Evolutionary conservation across 2,888 invertebrate species (phyloP).

Genomic region (Dorcus parallelipipedus): DNA sequence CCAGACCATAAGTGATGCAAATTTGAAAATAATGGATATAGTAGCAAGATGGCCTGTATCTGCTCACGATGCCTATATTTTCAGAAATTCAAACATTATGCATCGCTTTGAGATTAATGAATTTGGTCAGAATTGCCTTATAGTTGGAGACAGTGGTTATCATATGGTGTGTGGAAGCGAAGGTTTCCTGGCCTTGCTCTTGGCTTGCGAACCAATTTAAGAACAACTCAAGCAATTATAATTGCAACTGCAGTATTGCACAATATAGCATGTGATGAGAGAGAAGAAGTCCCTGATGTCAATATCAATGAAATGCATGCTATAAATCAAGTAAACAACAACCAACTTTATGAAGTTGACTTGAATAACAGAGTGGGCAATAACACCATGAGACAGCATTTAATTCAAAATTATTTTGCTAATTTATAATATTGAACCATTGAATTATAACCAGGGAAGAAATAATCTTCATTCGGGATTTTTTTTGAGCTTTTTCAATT

Average conservation of each 20-base stretch:
- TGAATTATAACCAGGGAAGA: no score
- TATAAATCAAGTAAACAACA: not conserved
- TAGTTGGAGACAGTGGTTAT: constrained; percentile 8
- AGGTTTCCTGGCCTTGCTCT: constrained; percentile 3
- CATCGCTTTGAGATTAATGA: not conserved
- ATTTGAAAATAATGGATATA: no score
- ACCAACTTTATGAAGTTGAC: no score
- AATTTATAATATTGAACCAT: no score
- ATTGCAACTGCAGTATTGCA: constrained; percentile 4
- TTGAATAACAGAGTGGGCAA: no score
- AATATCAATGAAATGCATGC: not conserved
- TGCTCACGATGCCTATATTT: constrained; percentile 9
- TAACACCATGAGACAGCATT: no score
- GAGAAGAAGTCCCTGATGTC: constrained; percentile 1
- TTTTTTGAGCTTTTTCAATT: no score
- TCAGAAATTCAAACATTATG: constrained; percentile 8
- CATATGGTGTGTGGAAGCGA: not conserved
- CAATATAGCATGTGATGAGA: constrained; percentile 6
- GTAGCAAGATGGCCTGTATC: no score
- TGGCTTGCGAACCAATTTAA: not conserved
- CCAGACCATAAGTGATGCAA: no score
- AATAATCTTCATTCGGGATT: no score
- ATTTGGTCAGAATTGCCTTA: not conserved
- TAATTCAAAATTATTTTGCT: no score
- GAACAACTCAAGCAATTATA: not conserved